Evolutionary conservation across 2,888 invertebrate species (phyloP).

Genomic region (Volucella inflata): DNA sequence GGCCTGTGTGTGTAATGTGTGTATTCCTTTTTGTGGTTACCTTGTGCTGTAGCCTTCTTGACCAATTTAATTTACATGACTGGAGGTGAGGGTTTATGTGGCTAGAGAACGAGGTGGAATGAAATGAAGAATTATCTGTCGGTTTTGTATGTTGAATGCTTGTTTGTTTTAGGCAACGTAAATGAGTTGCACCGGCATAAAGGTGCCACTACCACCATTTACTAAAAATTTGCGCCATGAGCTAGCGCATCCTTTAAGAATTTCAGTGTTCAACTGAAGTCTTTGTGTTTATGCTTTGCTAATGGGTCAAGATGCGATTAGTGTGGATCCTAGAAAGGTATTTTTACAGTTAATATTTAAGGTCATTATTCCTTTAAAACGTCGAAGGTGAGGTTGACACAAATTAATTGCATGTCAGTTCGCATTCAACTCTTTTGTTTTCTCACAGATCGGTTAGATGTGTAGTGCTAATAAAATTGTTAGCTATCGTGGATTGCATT

Average conservation of each 20-base stretch:
- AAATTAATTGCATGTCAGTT: too few species aligned
- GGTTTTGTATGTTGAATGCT: slow-evolving; percentile 66
- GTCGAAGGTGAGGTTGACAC: too few species aligned
- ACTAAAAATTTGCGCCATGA: slow-evolving; percentile 30
- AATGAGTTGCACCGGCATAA: slow-evolving; percentile 59
- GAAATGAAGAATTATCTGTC: slow-evolving; percentile 65
- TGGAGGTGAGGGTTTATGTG: slow-evolving; percentile 42
- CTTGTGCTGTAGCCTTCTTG: slow-evolving; percentile 22
- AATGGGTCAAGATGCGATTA: too few species aligned
- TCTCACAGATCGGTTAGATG: too few species aligned
- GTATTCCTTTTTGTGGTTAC: slow-evolving; percentile 23
- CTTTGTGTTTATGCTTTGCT: slow-evolving; percentile 13
- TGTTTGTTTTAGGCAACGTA: slow-evolving; percentile 64
- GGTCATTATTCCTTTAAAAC: too few species aligned
- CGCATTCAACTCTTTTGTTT: too few species aligned
- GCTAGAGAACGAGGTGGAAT: slow-evolving; percentile 42
- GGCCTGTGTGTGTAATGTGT: neutral
- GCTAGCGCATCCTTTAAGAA: slow-evolving; percentile 28
- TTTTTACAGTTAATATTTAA: too few species aligned
- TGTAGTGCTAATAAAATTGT: too few species aligned
- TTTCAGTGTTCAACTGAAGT: slow-evolving; percentile 17
- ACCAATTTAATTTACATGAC: slow-evolving; percentile 72
- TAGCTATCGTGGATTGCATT: too few species aligned
- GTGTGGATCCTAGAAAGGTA: too few species aligned
- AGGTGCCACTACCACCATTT: slow-evolving; percentile 45